phyloP scores from a whole-genome alignment of 1,140 invertebrate genomes.

The Drosophila simulans region DNA sequence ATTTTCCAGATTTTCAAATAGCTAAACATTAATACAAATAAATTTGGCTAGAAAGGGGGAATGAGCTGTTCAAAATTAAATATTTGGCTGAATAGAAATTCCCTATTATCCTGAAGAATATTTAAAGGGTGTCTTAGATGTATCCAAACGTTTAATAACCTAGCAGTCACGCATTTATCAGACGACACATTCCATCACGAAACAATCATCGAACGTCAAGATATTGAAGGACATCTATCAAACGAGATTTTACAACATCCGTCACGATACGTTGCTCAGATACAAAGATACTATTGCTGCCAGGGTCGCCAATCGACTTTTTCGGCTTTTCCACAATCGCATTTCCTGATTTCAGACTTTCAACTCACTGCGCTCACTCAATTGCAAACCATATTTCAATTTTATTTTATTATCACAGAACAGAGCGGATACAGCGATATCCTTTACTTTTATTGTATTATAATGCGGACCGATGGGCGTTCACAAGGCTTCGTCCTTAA shows the following conservation, averaged over 20 bases:
- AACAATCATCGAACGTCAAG: conserved; percentile 21
- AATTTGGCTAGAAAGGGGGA: not conserved
- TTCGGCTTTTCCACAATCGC: conserved; percentile 19
- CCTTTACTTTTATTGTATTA: conserved; percentile 74
- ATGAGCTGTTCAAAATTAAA: not conserved
- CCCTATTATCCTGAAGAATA: not conserved
- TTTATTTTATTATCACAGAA: conserved; percentile 76
- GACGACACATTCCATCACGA: not conserved
- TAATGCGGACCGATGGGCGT: conserved; percentile 29
- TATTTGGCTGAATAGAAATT: too few species aligned
- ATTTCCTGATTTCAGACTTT: conserved; percentile 22
- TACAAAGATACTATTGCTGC: conserved; percentile 19
- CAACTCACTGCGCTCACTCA: conserved; percentile 74
- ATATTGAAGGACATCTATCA: conserved; percentile 57
- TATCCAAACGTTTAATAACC: not conserved
- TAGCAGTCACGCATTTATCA: not conserved
- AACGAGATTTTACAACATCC: conserved; percentile 43
- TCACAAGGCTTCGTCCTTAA: conserved; percentile 38
- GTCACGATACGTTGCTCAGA: conserved; percentile 16
- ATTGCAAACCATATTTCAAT: conserved; percentile 81
- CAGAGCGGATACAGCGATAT: conserved; percentile 58
- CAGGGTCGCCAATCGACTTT: conserved; percentile 28
- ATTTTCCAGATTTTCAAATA: conserved; percentile 9
- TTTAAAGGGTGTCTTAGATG: not conserved
- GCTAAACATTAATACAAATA: too few species aligned